phyloP scores from a whole-genome alignment of 2,888 invertebrate species.

The Adela reaumurella region DNA sequence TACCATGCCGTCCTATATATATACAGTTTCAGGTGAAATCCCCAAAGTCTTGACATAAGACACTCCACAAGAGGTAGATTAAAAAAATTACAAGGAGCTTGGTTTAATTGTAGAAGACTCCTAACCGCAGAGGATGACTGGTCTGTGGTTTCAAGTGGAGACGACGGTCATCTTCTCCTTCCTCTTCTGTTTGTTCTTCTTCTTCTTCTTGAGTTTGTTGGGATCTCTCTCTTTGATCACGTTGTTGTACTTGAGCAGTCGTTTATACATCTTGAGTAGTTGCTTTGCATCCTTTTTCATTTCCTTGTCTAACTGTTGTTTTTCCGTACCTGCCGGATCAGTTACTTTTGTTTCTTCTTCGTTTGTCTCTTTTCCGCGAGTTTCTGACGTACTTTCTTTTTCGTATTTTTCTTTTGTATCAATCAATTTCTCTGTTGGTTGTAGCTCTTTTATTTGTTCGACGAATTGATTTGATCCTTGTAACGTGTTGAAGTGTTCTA shows the following conservation, averaged over 20 bases:
- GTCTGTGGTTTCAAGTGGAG: too few relatives aligned
- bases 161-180: constrained; percentile 20
- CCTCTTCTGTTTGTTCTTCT: constrained; percentile 16
- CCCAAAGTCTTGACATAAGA: too few relatives aligned
- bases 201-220: constrained; percentile 28
- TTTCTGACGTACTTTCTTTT: constrained; percentile 15
- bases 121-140: too few relatives aligned
- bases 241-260: constrained; percentile 37
- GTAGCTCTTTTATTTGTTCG: constrained; percentile 22
- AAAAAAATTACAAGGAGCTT: too few relatives aligned
- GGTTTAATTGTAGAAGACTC: too few relatives aligned
- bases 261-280: constrained; percentile 45
- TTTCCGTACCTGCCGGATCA: constrained; percentile 1
- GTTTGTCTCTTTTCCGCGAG: not conserved
- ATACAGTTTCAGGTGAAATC: too few relatives aligned
- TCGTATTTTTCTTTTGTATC: constrained; percentile 3
- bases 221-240: constrained; percentile 26
- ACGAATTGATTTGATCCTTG: constrained; percentile 35
- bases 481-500: constrained; percentile 53
- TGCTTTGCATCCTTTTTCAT: constrained; percentile 46
- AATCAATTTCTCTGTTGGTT: not conserved
- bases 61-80: too few relatives aligned
- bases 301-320: constrained; percentile 10
- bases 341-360: not conserved
- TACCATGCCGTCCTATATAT: too few relatives aligned